Base-by-base conservation (phyloP, 2,888 invertebrate species). In the Andrena hattorfiana region DNA sequence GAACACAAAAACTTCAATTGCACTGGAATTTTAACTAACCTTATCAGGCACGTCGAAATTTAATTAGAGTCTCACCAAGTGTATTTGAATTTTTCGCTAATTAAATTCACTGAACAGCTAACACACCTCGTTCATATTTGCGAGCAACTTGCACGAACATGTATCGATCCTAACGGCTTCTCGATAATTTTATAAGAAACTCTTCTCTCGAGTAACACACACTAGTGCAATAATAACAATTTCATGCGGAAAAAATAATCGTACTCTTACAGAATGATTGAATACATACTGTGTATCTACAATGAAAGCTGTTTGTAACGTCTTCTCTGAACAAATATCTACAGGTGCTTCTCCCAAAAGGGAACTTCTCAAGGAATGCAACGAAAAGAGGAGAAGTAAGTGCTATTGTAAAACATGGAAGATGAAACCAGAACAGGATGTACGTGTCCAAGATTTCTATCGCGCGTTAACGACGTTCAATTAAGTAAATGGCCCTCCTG, bases 401-500 rank as follows among this genome's bases (percentile, higher is more conserved):
- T 59, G 28, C 1, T 28, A 67, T 49, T 35, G 68, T 62, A 56
- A 67, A 62, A 51, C 32, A 54, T 51, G 48, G 30, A 56, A 48
- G 48, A 49, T n/a, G 20, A 35, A 20, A 32, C 13, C 10, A 20
- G 48, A 3, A 16, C 20, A 16, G 13, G 6, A 72, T 26, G 28
- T 13, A 20, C 8, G 28, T 8, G 35, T 20, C 32, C 49, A 63
- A 71, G 67, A 78, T 77, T 56, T 59, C 26, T 13, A 77, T 83
- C 66, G 81, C 60, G 67, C 23, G 66, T 73, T 62, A 78, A 74
- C 67, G 64, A 64, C 60, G 68, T 35, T 51, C 84, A 78, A 84
- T 84, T 72, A 69, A 78, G 83, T 54, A 72, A 78, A 83, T 78
- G 72, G 59, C 68, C 48, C 74, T 75, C 49, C 42, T 28, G 67